phyloP scores from a whole-genome alignment of 2,113 vertebrate genomes.

The Perca schrenkii region DNA sequence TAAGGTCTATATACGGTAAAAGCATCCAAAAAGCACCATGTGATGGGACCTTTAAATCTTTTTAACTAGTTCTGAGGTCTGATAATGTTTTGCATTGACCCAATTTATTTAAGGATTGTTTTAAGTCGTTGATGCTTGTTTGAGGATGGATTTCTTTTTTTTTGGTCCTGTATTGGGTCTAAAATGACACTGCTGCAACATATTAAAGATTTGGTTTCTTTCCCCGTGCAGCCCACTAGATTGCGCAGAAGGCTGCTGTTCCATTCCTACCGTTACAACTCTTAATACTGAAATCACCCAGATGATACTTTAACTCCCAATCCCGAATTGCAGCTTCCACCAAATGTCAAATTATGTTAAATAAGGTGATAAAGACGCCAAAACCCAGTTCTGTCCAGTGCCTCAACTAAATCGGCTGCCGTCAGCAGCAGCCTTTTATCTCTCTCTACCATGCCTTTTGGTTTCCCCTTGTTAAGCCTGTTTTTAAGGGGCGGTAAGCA shows the following conservation, averaged over 20 bases:
- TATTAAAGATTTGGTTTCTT: neutral
- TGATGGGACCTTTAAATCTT: neutral
- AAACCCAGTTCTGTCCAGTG: conserved; percentile 58
- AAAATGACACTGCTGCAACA: neutral
- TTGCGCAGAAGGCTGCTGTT: neutral
- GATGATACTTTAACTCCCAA: conserved; percentile 9
- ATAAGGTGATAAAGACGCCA: conserved; percentile 58
- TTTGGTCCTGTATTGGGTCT: neutral
- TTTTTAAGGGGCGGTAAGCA: conserved; percentile 75
- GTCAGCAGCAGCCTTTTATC: conserved; percentile 64
- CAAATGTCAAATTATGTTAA: conserved; percentile 49
- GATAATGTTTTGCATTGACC: neutral
- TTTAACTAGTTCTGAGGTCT: neutral
- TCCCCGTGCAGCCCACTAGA: neutral
- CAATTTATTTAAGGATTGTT: neutral
- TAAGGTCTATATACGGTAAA: too few species aligned
- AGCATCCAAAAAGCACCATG: too few species aligned
- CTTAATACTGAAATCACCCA: conserved; percentile 17
- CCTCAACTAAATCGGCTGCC: conserved; percentile 41
- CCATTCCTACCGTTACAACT: neutral
- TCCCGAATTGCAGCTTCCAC: conserved; percentile 25
- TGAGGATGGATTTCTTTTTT: neutral
- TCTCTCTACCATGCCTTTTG: conserved; percentile 54
- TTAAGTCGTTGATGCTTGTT: neutral
- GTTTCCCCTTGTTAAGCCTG: conserved; percentile 70